A percentile compares a stretch with the other conserved stretches of the same genome.
Conservation (phyloP, 1,140 invertebrate genomes). For the Drosophila bipectinata region DNA sequence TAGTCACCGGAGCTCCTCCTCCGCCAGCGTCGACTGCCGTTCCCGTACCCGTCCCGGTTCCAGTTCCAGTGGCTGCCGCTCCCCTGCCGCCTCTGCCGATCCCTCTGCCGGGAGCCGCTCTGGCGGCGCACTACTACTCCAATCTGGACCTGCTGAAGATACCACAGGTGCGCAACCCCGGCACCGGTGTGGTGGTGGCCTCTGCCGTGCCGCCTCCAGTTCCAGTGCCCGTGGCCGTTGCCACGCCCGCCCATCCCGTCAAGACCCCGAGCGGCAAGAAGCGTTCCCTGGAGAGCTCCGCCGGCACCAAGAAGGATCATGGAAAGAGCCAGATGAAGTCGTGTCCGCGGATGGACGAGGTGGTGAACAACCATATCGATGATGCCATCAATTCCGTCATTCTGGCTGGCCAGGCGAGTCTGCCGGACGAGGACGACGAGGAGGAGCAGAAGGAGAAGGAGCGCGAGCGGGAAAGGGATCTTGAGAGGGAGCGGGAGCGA, state of each 20-base stretch:
- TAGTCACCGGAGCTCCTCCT: slow-evolving; percentile 7
- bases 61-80: slow-evolving; percentile 6
- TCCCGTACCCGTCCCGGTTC: slow-evolving; percentile 1
- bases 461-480: neutral
- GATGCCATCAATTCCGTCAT: slow-evolving; percentile 81
- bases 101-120: slow-evolving; percentile 4
- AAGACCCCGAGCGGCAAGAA: slow-evolving; percentile 44
- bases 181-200: slow-evolving; percentile 8
- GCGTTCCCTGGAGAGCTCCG: slow-evolving; percentile 13
- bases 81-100: slow-evolving; percentile 6
- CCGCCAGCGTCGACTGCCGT: slow-evolving; percentile 3
- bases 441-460: slow-evolving; percentile 11
- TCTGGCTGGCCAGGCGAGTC: slow-evolving; percentile 69
- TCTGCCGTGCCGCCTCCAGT: neutral
- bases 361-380: slow-evolving; percentile 80
- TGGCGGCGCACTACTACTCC: slow-evolving; percentile 71
- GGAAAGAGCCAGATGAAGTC: slow-evolving; percentile 25
- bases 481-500: neutral
- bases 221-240: neutral
- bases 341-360: slow-evolving; percentile 70
- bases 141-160: slow-evolving; percentile 77
- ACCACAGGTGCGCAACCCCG: slow-evolving; percentile 73
- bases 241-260: neutral
- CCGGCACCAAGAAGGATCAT: slow-evolving; percentile 40
- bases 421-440: slow-evolving; percentile 60